A percentile compares a stretch with the other conserved stretches of the same genome.
Evolutionary conservation across 2,113 vertebrate genomes (phyloP).

Genomic region (Amazona guildingii): DNA sequence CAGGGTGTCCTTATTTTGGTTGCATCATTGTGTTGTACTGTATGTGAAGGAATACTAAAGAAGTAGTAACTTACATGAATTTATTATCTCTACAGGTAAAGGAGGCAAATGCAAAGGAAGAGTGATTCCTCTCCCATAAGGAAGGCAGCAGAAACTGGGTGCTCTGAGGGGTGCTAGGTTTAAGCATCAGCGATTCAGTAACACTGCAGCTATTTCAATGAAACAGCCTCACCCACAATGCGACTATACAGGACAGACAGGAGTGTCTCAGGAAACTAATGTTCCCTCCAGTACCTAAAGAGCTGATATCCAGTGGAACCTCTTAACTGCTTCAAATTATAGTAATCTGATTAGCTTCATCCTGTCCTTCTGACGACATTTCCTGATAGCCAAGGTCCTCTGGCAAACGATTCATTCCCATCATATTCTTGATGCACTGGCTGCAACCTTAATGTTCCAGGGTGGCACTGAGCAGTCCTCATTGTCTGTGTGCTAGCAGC

Average conservation of each 20-base stretch:
- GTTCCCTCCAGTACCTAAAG: neutral
- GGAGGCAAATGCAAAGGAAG: neutral
- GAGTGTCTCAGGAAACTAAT: neutral
- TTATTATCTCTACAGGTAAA: neutral
- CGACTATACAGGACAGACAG: neutral
- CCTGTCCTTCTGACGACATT: neutral
- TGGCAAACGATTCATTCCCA: neutral
- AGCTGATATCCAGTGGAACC: neutral
- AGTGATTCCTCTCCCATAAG: neutral
- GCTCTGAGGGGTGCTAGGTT: neutral
- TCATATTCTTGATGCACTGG: neutral
- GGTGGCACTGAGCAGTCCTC: neutral
- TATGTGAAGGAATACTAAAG: neutral
- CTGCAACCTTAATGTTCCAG: neutral
- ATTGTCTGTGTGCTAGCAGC: neutral
- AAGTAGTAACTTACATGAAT: neutral
- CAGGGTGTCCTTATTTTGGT: neutral
- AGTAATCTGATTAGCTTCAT: rapidly evolving
- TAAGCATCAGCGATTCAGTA: neutral
- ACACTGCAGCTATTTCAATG: neutral
- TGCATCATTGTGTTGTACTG: neutral
- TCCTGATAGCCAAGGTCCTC: neutral
- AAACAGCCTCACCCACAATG: neutral
- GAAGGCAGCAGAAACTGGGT: neutral
- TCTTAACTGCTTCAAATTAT: neutral